Conservation (phyloP, 2,888 invertebrate species). For the Meganola albula region DNA sequence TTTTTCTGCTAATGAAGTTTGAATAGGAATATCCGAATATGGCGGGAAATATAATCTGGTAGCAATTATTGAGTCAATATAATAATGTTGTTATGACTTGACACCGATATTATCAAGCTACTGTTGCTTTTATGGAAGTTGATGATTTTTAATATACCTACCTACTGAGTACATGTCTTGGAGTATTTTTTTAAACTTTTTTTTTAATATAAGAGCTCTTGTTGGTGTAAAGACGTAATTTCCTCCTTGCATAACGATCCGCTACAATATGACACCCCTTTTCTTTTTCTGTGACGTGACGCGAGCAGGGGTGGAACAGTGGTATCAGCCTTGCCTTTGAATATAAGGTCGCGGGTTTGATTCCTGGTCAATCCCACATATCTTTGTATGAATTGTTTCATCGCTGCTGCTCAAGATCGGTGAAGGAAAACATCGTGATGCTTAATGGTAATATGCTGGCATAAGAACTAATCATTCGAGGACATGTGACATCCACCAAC, state of each 20-base stretch:
- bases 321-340: too few species aligned
- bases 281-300: too few species aligned
- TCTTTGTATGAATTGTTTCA: too few species aligned
- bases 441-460: too few species aligned
- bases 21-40: constrained; percentile 27
- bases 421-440: too few species aligned
- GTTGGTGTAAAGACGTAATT: not conserved
- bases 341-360: too few species aligned
- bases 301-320: too few species aligned
- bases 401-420: too few species aligned
- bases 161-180: constrained; percentile 5
- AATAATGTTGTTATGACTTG: constrained; percentile 22
- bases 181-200: constrained; percentile 3
- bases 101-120: constrained; percentile 21
- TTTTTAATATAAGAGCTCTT: not conserved
- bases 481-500: too few species aligned
- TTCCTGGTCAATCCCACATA: too few species aligned
- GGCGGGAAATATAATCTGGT: constrained; percentile 32
- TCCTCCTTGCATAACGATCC: not conserved
- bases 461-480: too few species aligned
- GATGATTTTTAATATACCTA: constrained; percentile 17
- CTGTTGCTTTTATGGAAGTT: constrained; percentile 23
- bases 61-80: constrained; percentile 35
- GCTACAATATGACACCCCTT: too few species aligned
- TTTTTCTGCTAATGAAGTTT: constrained; percentile 24